A percentile compares a stretch with the other conserved stretches of the same genome.
phyloP scores from a whole-genome alignment of 2,888 invertebrate species.

The Caradrina clavipalpis region DNA sequence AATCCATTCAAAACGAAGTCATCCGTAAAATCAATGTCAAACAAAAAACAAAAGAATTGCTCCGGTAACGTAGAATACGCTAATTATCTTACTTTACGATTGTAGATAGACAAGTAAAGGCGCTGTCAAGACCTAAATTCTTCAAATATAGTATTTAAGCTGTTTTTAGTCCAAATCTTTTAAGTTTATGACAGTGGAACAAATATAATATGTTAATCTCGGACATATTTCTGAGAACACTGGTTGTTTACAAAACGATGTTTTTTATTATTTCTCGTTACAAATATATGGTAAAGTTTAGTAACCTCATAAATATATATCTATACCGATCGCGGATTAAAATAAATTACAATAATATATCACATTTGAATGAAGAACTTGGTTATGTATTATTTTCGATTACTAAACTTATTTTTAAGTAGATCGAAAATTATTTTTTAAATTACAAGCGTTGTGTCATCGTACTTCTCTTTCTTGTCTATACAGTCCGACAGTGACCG shows the following conservation, averaged over 20 bases:
- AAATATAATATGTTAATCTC: neutral
- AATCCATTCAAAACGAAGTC: too few relatives aligned
- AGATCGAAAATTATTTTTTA: too few relatives aligned
- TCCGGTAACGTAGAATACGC: neutral
- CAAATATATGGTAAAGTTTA: too few relatives aligned
- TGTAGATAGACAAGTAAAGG: neutral
- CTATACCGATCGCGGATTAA: too few relatives aligned
- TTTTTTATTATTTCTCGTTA: neutral
- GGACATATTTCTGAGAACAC: neutral
- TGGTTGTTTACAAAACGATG: neutral
- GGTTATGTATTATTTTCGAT: too few relatives aligned
- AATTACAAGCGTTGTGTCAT: too few relatives aligned
- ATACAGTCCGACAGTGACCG: neutral
- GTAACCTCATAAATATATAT: too few relatives aligned
- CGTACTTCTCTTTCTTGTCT: too few relatives aligned
- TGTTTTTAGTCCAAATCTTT: neutral
- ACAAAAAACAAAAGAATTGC: constrained; percentile 9
- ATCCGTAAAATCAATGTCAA: neutral
- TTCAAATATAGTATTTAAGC: neutral
- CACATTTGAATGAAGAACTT: too few relatives aligned
- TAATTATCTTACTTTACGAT: neutral
- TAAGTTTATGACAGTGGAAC: too few relatives aligned
- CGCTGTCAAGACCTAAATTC: neutral
- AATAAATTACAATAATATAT: too few relatives aligned
- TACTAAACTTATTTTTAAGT: too few relatives aligned